Evolutionary conservation across 2,888 invertebrate genomes (phyloP).

Genomic region (Acrobasis suavella): DNA sequence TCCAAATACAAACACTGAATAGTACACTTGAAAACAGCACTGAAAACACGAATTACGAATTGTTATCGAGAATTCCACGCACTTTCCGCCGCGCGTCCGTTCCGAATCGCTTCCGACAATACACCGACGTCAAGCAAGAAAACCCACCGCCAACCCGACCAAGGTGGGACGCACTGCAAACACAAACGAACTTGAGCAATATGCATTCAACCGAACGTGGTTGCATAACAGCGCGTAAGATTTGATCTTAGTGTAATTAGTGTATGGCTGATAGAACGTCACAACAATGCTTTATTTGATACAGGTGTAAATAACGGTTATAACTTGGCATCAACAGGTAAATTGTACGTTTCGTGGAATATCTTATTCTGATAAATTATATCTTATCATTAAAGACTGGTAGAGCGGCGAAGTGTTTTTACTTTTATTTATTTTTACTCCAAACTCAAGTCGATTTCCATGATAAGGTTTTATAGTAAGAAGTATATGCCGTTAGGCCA

Average conservation of each 20-base stretch:
- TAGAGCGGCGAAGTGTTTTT: neutral
- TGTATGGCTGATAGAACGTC: slow-evolving; percentile 27
- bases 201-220: slow-evolving; percentile 45
- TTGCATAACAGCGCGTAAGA: slow-evolving; percentile 51
- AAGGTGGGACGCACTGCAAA: slow-evolving; percentile 45
- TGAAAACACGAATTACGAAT: slow-evolving; percentile 2
- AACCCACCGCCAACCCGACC: slow-evolving; percentile 31
- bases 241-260: slow-evolving; percentile 41
- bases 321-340: neutral
- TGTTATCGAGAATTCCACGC: slow-evolving; percentile 6
- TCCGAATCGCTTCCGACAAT: neutral
- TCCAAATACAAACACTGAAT: slow-evolving; percentile 5
- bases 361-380: neutral
- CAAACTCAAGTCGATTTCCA: too few species aligned
- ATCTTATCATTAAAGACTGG: neutral
- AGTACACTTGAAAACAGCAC: neutral
- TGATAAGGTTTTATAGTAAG: too few species aligned
- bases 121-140: neutral
- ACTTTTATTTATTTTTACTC: neutral
- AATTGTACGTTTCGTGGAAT: neutral
- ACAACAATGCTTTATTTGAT: slow-evolving; percentile 27
- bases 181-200: slow-evolving; percentile 41
- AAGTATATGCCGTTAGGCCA: too few species aligned
- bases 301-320: slow-evolving; percentile 19
- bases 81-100: slow-evolving; percentile 1